Evolutionary conservation across 2,797 vertebrate genomes (phyloP), one percentile per base, ranked within the genome.

Genomic region (Tadarida brasiliensis): DNA sequence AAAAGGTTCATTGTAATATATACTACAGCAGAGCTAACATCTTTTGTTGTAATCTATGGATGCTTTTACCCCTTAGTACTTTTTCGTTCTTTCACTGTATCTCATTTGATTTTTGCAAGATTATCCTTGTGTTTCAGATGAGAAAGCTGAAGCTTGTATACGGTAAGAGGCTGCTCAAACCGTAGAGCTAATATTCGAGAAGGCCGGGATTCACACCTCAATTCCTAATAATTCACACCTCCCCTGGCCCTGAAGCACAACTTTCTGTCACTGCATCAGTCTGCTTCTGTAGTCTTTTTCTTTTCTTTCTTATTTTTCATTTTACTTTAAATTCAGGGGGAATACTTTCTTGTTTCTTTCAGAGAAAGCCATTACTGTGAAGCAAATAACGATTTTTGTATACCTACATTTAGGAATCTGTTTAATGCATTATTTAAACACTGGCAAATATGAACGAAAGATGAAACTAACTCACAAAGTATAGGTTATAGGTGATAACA

Each of bases 391-490:
- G 51, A 68, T 88, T 85, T 78, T 65, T 39, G 39, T n/a, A 59
- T 44, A 33, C 39, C 51, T 90, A 51, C 49, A 28, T 80, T 59
- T 73, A 67, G 49, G 35, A 49, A 59, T 80, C 39, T 90, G 11
- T 80, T 65, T 95, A 77, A 82, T 76, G 20, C 44, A 26, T 65
- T 80, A 35, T 80, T 73, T 39, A 90, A 82, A 74, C 73, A 28
- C n/a, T 90, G n/a, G 44, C 12, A 80, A 86, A 76, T 83, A 49
- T 33, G 33, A 88, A 89, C 67, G 59, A 76, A 59, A 81, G 49
- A 90, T 85, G n/a, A 90, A 51, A 57, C 67, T 86, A 74, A 68
- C n/a, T 74, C 33, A 71, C 47, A 86, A 74, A 82, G 47, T 82
- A 8, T 76, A 59, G 81, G 74, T 87, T 59, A 49, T 33, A 33